Conservation (phyloP, 1,140 invertebrate species). For the Trichonephila inaurata region DNA sequence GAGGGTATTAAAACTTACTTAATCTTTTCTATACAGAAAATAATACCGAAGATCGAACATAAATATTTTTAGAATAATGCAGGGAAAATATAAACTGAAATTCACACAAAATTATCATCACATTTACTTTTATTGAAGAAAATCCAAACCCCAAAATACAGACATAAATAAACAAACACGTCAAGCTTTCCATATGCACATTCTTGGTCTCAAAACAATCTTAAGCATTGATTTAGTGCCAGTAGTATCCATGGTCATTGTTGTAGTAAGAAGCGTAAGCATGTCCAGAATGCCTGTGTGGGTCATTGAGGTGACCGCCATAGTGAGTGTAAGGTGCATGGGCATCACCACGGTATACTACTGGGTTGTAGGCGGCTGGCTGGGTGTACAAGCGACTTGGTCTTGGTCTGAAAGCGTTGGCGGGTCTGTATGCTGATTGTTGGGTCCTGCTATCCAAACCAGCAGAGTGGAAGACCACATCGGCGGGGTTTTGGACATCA, state of each 20-base stretch:
- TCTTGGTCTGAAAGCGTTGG: constrained; percentile 34
- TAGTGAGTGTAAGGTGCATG: neutral
- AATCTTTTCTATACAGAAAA: too few species aligned
- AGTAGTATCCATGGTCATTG: constrained; percentile 45
- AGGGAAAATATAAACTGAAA: neutral
- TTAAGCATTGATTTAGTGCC: constrained; percentile 30
- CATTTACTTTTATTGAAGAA: constrained; percentile 31
- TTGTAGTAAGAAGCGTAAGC: constrained; percentile 25
- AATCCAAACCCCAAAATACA: constrained; percentile 14
- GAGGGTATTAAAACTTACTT: too few species aligned
- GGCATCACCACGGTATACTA: neutral
- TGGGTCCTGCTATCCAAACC: constrained; percentile 24
- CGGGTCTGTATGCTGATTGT: neutral
- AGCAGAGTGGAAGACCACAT: constrained; percentile 62
- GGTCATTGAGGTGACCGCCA: neutral
- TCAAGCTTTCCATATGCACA: neutral
- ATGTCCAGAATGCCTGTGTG: neutral
- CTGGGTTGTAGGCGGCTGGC: constrained; percentile 3
- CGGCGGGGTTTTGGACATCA: constrained; percentile 58
- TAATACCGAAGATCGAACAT: too few species aligned
- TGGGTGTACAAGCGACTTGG: constrained; percentile 62
- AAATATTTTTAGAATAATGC: neutral
- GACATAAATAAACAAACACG: constrained; percentile 31
- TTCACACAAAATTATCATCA: neutral
- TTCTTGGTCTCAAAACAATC: neutral